Conservation (phyloP, 2,113 vertebrate genomes). For the Eulemur macaco region DNA sequence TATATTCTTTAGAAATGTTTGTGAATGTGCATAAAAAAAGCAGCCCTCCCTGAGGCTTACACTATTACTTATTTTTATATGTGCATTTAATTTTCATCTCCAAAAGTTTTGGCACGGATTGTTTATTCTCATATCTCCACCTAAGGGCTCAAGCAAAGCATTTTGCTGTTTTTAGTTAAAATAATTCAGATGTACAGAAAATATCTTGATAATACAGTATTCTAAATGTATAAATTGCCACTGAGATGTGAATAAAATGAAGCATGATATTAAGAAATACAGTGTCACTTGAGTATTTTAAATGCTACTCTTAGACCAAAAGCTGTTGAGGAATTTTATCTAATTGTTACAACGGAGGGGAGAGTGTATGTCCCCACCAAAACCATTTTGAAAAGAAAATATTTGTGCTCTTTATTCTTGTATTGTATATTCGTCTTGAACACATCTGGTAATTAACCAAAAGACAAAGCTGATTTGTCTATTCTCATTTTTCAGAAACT, state of each 20-base stretch:
- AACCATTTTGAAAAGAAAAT: slow-evolving; percentile 32
- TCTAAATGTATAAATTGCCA: background rate
- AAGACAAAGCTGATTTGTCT: slow-evolving; percentile 16
- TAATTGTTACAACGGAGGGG: background rate
- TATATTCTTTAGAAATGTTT: background rate
- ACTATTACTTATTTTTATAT: background rate
- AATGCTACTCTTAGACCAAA: background rate
- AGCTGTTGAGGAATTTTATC: background rate
- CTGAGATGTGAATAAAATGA: background rate
- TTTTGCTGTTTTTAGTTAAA: slow-evolving; percentile 24
- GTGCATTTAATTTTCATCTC: background rate
- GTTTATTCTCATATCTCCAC: background rate
- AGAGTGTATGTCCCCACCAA: background rate
- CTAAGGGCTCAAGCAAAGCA: background rate
- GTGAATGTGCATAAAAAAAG: background rate
- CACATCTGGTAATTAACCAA: background rate
- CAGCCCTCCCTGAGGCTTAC: background rate
- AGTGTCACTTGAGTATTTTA: background rate
- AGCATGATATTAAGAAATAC: background rate
- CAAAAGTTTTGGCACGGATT: background rate
- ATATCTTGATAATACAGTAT: background rate
- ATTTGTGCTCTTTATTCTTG: background rate
- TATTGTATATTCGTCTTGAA: background rate
- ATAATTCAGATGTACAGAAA: background rate
- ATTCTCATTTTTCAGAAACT: slow-evolving; percentile 90